A percentile compares a stretch with the other conserved stretches of the same genome.
Evolutionary conservation across 2,797 vertebrate genomes (phyloP).

Genomic region (Graptemys geographica): DNA sequence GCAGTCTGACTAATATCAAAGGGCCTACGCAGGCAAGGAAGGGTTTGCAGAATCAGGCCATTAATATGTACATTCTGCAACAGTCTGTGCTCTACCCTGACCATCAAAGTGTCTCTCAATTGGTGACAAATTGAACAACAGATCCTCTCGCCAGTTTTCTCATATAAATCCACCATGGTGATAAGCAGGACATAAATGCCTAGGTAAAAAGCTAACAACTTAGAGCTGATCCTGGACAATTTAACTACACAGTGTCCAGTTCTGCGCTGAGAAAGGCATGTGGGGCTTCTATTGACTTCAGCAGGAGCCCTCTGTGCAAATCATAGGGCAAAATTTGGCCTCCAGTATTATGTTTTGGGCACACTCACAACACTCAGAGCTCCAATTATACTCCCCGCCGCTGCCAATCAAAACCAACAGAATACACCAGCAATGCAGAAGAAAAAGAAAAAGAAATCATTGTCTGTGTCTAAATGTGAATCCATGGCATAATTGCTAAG

Average conservation of each 20-base stretch:
- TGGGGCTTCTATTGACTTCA: neutral
- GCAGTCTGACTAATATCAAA: neutral
- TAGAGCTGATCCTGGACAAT: neutral
- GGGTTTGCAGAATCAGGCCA: constrained; percentile 17
- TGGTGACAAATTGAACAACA: constrained; percentile 20
- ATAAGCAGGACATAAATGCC: neutral
- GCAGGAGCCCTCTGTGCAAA: neutral
- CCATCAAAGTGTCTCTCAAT: constrained; percentile 5
- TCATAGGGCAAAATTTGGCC: neutral
- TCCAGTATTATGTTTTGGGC: rapidly evolving
- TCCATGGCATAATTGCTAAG: neutral
- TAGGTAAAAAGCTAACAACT: neutral
- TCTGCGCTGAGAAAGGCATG: neutral
- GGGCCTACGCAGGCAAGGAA: neutral
- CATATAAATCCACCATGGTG: constrained; percentile 28
- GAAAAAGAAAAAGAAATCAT: neutral
- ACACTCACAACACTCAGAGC: neutral
- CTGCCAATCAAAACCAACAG: neutral
- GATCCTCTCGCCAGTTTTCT: neutral
- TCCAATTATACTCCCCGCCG: neutral
- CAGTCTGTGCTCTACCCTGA: neutral
- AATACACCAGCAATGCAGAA: rapidly evolving
- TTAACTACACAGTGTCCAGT: neutral
- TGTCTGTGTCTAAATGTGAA: rapidly evolving
- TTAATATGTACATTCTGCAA: neutral